Evolutionary conservation across 2,888 invertebrate species (phyloP).

Genomic region (Zonitis immaculata): DNA sequence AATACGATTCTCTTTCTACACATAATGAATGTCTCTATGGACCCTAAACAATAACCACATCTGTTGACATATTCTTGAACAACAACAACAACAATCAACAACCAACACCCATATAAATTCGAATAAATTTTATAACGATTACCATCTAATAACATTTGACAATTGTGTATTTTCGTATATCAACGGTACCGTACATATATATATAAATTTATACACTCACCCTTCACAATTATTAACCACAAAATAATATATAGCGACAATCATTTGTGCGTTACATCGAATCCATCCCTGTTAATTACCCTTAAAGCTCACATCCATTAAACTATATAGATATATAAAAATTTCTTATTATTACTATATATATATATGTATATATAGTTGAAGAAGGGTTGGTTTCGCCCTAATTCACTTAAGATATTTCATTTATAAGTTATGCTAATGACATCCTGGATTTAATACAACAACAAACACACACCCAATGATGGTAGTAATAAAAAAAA

Average conservation of each 20-base stretch:
- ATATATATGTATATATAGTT: neutral
- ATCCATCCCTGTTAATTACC: slow-evolving; percentile 19
- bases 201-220: too few species aligned
- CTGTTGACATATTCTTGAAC: slow-evolving; percentile 22
- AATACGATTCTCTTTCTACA: slow-evolving; percentile 14
- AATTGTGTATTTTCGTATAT: too few species aligned
- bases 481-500: too few species aligned
- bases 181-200: too few species aligned
- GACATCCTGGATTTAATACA: slow-evolving; percentile 35
- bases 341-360: neutral
- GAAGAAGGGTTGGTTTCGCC: neutral
- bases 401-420: slow-evolving; percentile 25
- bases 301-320: slow-evolving; percentile 9
- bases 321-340: neutral
- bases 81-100: too few species aligned
- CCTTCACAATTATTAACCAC: neutral
- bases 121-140: neutral
- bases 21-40: slow-evolving; percentile 24
- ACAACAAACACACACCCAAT: too few species aligned
- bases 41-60: slow-evolving; percentile 22
- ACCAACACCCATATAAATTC: neutral
- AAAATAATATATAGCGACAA: too few species aligned
- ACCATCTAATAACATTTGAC: neutral
- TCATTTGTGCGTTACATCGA: slow-evolving; percentile 5
- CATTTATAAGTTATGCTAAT: slow-evolving; percentile 37